Base-by-base conservation (phyloP, 2,797 vertebrate genomes). In the Bovichtus variegatus region DNA sequence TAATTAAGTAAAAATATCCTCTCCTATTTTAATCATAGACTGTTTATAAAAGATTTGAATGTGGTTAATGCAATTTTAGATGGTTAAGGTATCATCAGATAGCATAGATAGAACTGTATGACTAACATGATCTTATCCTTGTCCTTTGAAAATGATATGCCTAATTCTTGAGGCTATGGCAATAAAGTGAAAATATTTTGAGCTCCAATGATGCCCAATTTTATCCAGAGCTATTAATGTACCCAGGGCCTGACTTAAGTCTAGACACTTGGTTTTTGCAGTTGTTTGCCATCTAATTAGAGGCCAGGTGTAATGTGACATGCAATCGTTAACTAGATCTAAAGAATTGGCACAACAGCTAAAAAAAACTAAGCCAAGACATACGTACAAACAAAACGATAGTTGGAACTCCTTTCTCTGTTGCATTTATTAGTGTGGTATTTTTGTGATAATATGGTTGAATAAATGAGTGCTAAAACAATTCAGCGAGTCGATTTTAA, bases 201-300 rank as follows among this genome's bases (percentile, higher is more conserved):
- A 43, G 18, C 46, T n/a, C 53, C 34, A 25, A 0, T 31, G 19
- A 61, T 19, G 13, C 19, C 18, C 18, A n/a, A 5, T 44, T 47
- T 34, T 8, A 40, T 62, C 16, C 54, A 67, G 11, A 50, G 18
- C 18, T 78, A 72, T 55, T 69, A 57, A 59, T 73, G 79, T 90
- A 87, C 77, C 79, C 75, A 73, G 15, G 6, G 38, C 19, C 64
- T 53, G 61, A 38, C 49, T 47, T 5, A 1, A 43, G 60, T 82
- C 69, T 83, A 74, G 76, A 80, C 40, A 1, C 36, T 46, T 53
- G n/a, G 11, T 69, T 75, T 85, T 82, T 71, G 6, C 71, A 65
- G 43, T 71, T 72, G 60, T 87, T 75, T 89, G 62, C 38, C 58
- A 47, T 81, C 34, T 83, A 72, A 86, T 89, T 89, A 82, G 88